These are phyloP conservation scores for Operophtera brumata DNA, from an alignment of 2,888 invertebrate species.

Conservation along the genomic window DNA sequence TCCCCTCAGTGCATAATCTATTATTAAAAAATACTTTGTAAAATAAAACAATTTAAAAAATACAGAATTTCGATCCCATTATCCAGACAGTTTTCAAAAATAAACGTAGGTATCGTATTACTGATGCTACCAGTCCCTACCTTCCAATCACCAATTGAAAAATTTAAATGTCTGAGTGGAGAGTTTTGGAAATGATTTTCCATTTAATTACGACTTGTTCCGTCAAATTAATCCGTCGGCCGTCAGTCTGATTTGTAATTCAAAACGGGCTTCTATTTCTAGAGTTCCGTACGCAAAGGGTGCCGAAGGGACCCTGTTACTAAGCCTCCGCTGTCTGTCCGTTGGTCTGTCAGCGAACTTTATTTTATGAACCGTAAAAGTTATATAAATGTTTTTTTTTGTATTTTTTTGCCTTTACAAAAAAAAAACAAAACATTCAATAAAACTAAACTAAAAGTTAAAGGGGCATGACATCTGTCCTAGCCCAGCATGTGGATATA, in stretches of 20 bases:
- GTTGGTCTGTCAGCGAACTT: no score
- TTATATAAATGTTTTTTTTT: no score
- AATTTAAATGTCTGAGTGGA: conserved; percentile 54
- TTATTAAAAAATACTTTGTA: background rate
- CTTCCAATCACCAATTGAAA: conserved; percentile 19
- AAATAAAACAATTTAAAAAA: background rate
- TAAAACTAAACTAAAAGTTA: no score
- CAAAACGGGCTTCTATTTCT: conserved; percentile 52
- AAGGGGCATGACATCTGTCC: no score
- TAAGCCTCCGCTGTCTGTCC: no score
- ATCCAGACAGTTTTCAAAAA: background rate
- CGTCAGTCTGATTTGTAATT: conserved; percentile 62
- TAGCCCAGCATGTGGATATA: no score
- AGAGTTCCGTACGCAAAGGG: no score
- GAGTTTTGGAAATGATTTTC: conserved; percentile 50
- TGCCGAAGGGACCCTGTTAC: no score
- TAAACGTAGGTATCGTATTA: conserved; percentile 5
- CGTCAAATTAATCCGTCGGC: conserved; percentile 61
- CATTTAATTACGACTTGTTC: conserved; percentile 64
- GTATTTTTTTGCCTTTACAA: no score
- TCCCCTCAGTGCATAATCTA: no score
- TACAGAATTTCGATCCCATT: background rate
- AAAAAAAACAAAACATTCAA: no score
- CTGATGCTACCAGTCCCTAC: conserved; percentile 7
- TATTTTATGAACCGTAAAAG: no score